Evolutionary conservation across 2,888 invertebrate genomes (phyloP), one percentile per base, ranked within the genome.

Genomic region (Elegia similella): DNA sequence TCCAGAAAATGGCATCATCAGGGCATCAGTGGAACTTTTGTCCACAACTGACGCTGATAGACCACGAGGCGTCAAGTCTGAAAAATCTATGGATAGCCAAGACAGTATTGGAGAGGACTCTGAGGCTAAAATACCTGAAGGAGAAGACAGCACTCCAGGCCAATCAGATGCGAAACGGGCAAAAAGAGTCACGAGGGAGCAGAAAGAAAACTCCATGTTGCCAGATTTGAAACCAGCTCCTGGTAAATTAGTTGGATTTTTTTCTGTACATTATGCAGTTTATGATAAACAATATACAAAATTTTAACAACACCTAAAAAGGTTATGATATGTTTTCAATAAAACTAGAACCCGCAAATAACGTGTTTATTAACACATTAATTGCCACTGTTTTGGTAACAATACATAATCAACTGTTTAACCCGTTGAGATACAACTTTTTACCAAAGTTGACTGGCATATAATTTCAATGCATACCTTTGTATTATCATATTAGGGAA

Each of bases 151-250:
- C 67, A 86, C 71, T 73, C 80, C 76, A 67, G 92, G 76, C 60
- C 92, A 76, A 75, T 86, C 88, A 6, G 81, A 82, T 67, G 76
- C 86, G 59, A 90, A 90, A 61, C 80, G 77, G 61, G 76, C 76
- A 1, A 90, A 83, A 58, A 80, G 90, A 62, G 69, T 92, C 17
- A 93, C 93, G 8, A 74, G 79, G 15, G 93, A 93, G 67, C 93
- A 94, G 62, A 91, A 88, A 63, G 96, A 96, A 74, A 94, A 95
- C 72, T 92, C 94, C 44, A 92, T 97, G 72, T 86, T 99, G 55
- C 99, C 99, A 0, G 85, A 96, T 70, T 93, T 99, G 73, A 95
- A 95, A 76, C 95, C 96, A 7, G 93, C 94, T 23, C 94, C 95
- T 65, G 92, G 92, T 91, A 68, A 55, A 1, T n/a, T 38, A n/a